Conservation (phyloP, 2,888 invertebrate genomes). For the Caenorhabditis sp. region DNA sequence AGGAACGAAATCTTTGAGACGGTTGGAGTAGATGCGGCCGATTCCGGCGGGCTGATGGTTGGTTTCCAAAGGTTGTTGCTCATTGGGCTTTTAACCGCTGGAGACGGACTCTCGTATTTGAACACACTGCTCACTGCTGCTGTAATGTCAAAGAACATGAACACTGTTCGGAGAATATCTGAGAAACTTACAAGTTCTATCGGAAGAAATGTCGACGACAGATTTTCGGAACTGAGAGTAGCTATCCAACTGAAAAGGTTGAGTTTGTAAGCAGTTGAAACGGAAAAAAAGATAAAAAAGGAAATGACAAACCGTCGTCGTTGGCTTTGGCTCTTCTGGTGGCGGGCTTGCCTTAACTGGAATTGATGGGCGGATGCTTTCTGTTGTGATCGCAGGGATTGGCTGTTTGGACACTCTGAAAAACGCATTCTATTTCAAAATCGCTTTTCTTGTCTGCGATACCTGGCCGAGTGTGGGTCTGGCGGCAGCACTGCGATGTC, state of each 20-base stretch:
- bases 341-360: slow-evolving; percentile 59
- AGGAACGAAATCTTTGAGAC: slow-evolving; percentile 46
- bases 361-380: slow-evolving; percentile 31
- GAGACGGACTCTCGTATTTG: slow-evolving; percentile 53
- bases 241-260: slow-evolving; percentile 40
- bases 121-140: slow-evolving; percentile 57
- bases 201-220: slow-evolving; percentile 54
- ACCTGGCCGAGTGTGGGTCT: slow-evolving; percentile 63
- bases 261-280: background rate
- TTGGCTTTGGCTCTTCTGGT: slow-evolving; percentile 66
- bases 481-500: slow-evolving; percentile 51
- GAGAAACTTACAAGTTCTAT: slow-evolving; percentile 36
- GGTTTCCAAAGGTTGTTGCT: slow-evolving; percentile 54
- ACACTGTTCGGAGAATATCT: background rate
- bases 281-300: slow-evolving; percentile 14
- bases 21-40: slow-evolving; percentile 28
- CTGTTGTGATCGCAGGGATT: slow-evolving; percentile 40
- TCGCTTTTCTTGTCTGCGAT: slow-evolving; percentile 16
- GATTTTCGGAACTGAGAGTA: slow-evolving; percentile 51
- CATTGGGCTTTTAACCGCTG: slow-evolving; percentile 28
- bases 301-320: slow-evolving; percentile 53
- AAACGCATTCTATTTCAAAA: slow-evolving; percentile 31
- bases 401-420: slow-evolving; percentile 59
- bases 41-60: slow-evolving; percentile 37
- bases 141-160: slow-evolving; percentile 35